Evolutionary conservation across 2,888 invertebrate species (phyloP), one percentile per base, ranked within the genome.

Genomic region (Fragum fragum): DNA sequence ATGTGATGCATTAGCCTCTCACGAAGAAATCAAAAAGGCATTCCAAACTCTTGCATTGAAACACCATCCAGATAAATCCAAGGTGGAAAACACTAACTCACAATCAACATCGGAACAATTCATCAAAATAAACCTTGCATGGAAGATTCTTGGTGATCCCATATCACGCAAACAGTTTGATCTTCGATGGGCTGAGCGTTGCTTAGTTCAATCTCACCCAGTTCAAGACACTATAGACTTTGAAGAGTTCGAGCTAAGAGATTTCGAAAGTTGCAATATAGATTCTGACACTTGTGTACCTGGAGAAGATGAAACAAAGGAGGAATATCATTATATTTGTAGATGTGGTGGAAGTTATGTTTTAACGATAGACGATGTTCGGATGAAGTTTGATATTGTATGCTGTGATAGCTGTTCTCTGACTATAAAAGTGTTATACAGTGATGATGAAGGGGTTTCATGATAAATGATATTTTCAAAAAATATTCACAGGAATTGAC

Each of bases 401-500:
- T 92, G 91, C 72, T 93, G 93, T 89, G 90, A 89, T 73, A 89
- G 90, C 0, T 93, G 93, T 80, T 92, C 92, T 6, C 80, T 92
- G 63, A 86, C 90, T 42, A 83, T 93, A 6, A 81, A 86, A 79
- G 89, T 93, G 1, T 28, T 87, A 7, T 91, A 91, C 79, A 32
- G 59, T 57, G 59, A 76, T 28, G 36, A 61, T 66, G 59, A 77
- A 21, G 72, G 59, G 28, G 59, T 18, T 26, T 61, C 61, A 23
- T 61, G 61, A 61, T 61, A 28, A 6, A 39, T 6, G 39, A 39
- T 39, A 9, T 39, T 39, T n/a, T n/a, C n/a, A n/a, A n/a, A n/a
- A n/a, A n/a, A n/a, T n/a, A n/a, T n/a, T n/a, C n/a, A n/a, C n/a
- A n/a, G n/a, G n/a, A n/a, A n/a, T n/a, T n/a, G n/a, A n/a, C n/a